phyloP scores from a whole-genome alignment of 2,113 vertebrate species.

The Mormoops blainvillei region DNA sequence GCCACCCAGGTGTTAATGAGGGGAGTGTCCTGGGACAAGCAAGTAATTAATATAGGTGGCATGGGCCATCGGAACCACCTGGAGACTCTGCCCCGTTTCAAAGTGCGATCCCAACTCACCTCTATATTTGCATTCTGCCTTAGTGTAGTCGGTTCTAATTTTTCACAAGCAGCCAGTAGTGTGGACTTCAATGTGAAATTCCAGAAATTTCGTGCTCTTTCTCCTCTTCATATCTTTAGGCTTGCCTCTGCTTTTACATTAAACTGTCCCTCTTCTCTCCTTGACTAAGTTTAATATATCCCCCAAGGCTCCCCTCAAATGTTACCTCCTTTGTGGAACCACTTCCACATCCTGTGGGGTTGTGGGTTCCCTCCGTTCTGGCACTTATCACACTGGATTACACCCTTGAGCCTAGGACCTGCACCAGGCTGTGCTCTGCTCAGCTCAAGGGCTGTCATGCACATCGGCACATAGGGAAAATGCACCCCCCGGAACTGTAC shows the following conservation, averaged over 20 bases:
- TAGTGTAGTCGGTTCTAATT: background rate
- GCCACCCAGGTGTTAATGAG: background rate
- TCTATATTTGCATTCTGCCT: background rate
- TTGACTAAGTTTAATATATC: background rate
- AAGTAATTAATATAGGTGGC: background rate
- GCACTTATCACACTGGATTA: background rate
- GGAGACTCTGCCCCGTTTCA: background rate
- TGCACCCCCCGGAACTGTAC: background rate
- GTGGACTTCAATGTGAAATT: background rate
- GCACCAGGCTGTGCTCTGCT: too few relatives aligned
- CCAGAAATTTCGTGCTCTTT: background rate
- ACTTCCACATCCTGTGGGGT: background rate
- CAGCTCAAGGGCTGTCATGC: rapidly evolving
- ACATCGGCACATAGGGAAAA: background rate
- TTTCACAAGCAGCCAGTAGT: background rate
- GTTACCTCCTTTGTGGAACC: background rate
- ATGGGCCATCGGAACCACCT: background rate
- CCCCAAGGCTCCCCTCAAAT: background rate
- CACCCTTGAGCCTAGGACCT: background rate
- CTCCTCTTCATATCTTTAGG: background rate
- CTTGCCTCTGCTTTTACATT: background rate
- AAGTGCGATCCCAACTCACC: too few relatives aligned
- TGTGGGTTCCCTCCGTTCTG: background rate
- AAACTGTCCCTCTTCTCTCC: background rate
- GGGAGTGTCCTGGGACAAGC: background rate